Evolutionary conservation across 2,797 vertebrate genomes (phyloP).

Genomic region (Pangasius krempfi): DNA sequence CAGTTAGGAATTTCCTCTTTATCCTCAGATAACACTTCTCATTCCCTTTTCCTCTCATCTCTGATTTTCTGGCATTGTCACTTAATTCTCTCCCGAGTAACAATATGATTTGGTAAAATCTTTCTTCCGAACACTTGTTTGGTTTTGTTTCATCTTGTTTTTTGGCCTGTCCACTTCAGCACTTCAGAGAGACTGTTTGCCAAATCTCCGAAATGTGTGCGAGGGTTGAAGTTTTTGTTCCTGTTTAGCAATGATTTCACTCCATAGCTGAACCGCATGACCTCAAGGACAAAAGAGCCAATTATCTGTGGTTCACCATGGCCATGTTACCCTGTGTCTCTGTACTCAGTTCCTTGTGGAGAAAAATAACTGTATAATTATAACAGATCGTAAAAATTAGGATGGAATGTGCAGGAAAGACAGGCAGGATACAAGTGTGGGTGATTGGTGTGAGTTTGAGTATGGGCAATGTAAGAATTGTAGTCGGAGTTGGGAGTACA

Average conservation of each 20-base stretch:
- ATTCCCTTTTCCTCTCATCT: neutral
- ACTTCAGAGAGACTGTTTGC: slow-evolving; percentile 7
- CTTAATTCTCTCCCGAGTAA: neutral
- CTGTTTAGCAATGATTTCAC: neutral
- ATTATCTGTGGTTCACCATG: neutral
- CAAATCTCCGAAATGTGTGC: neutral
- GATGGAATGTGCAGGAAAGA: neutral
- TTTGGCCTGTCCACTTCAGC: slow-evolving; percentile 7
- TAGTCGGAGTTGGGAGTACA: neutral
- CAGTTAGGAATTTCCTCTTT: neutral
- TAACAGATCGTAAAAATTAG: neutral
- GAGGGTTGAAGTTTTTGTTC: neutral
- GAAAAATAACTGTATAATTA: neutral
- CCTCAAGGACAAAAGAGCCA: neutral
- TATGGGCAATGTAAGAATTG: neutral
- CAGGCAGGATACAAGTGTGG: neutral
- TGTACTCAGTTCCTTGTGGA: neutral
- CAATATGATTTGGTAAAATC: neutral
- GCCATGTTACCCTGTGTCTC: neutral
- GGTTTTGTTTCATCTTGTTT: slow-evolving; percentile 12
- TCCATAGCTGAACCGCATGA: neutral
- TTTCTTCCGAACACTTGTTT: slow-evolving; percentile 22
- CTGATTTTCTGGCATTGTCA: neutral
- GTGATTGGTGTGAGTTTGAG: neutral
- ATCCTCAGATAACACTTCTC: neutral